Percentiles rank a stretch among this genome's conserved stretches.
Conservation (phyloP, 2,888 invertebrate genomes). For the Liodrosophila aerea region DNA sequence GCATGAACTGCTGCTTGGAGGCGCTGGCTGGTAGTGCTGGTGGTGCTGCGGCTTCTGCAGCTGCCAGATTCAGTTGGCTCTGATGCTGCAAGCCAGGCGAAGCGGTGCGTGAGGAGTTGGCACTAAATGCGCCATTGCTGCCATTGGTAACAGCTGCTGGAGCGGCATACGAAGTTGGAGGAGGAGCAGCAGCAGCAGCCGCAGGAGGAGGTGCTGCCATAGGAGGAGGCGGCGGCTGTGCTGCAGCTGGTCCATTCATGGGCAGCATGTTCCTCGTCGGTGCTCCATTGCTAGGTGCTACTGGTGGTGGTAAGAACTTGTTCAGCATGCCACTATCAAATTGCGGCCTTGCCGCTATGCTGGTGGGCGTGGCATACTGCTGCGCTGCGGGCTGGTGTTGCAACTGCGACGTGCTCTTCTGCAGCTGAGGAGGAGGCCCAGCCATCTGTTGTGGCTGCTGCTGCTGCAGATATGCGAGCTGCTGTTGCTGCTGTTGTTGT, state of each 20-base stretch:
- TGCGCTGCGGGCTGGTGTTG: slow-evolving; percentile 27
- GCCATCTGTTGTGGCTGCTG: slow-evolving; percentile 25
- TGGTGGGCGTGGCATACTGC: slow-evolving; percentile 27
- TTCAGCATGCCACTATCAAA: slow-evolving; percentile 51
- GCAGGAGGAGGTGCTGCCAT: too few species aligned
- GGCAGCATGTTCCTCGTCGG: slow-evolving; percentile 36
- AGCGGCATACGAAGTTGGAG: too few species aligned
- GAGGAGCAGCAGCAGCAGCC: too few species aligned
- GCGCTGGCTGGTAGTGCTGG: slow-evolving; percentile 9
- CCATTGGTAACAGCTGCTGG: slow-evolving; percentile 59
- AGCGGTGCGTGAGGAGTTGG: slow-evolving; percentile 81
- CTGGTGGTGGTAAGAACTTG: slow-evolving; percentile 63
- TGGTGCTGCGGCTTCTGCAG: slow-evolving; percentile 14
- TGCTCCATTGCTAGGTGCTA: slow-evolving; percentile 28
- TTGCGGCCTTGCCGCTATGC: slow-evolving; percentile 30
- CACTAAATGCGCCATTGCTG: slow-evolving; percentile 70
- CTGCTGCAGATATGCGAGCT: slow-evolving; percentile 33
- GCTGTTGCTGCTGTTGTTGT: slow-evolving; percentile 43
- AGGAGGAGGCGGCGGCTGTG: background rate
- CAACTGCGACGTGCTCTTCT: background rate
- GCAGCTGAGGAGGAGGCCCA: too few species aligned
- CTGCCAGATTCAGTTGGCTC: background rate
- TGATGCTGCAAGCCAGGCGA: too few species aligned
- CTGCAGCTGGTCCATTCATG: slow-evolving; percentile 55
- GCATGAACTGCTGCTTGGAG: slow-evolving; percentile 17